phyloP scores from a whole-genome alignment of 2,888 invertebrate species.

The Melangyna quadrimaculata region DNA sequence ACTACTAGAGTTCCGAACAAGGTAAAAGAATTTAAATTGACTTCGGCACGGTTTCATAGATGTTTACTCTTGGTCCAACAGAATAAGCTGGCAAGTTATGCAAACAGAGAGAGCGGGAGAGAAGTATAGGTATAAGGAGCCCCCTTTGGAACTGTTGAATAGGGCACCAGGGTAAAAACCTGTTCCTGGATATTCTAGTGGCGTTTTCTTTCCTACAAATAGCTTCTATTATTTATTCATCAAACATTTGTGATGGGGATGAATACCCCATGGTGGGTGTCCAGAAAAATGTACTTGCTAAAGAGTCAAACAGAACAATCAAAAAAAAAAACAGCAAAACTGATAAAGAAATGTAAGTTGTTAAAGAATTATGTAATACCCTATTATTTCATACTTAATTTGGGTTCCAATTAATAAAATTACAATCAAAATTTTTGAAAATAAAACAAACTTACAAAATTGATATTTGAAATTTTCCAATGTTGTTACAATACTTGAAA shows the following conservation, averaged over 20 bases:
- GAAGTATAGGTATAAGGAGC: not conserved
- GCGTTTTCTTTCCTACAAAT: conserved; percentile 56
- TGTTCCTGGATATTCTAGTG: conserved; percentile 39
- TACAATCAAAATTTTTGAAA: no score
- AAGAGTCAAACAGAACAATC: conserved; percentile 19
- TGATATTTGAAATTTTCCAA: no score
- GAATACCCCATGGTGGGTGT: conserved; percentile 27
- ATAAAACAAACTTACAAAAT: no score
- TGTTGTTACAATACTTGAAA: no score
- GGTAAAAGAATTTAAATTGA: conserved; percentile 51
- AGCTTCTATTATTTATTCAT: conserved; percentile 71
- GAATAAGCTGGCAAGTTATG: conserved; percentile 50
- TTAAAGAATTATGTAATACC: not conserved
- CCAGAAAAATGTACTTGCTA: conserved; percentile 45
- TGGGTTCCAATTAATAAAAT: no score
- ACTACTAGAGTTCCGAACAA: not conserved
- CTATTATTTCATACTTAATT: no score
- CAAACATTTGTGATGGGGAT: conserved; percentile 58
- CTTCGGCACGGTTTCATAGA: conserved; percentile 58
- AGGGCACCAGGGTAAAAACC: conserved; percentile 45
- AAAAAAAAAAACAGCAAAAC: not conserved
- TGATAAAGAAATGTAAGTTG: not conserved
- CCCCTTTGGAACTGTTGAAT: conserved; percentile 55
- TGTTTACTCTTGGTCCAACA: conserved; percentile 55
- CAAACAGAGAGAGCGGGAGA: conserved; percentile 18